Conservation (phyloP, 37 sponge, comb jelly and placozoan genomes). For the Hexactinellida sp. region DNA sequence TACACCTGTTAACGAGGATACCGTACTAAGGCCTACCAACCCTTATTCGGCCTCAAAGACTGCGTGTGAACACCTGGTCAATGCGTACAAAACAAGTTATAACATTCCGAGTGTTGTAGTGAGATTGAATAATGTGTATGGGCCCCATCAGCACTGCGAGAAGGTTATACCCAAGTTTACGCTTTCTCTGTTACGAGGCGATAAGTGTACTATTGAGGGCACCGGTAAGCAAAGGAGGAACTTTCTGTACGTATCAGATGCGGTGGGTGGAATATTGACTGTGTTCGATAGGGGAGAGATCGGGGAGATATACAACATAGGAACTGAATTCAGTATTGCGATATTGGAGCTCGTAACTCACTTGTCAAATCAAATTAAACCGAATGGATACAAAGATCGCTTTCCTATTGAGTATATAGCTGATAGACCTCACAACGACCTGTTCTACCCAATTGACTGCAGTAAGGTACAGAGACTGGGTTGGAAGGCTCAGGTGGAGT, state of each 20-base stretch:
- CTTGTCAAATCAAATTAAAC: neutral
- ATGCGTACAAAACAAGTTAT: neutral
- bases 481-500: neutral
- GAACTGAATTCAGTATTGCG: neutral
- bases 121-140: constrained; percentile 21
- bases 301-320: constrained; percentile 26
- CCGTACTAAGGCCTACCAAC: constrained; percentile 22
- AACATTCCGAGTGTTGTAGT: neutral
- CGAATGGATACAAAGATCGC: neutral
- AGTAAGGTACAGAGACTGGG: neutral
- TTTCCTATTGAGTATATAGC: neutral
- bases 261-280: neutral
- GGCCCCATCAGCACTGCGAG: constrained; percentile 16
- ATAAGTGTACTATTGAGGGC: constrained; percentile 20
- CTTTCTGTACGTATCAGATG: constrained; percentile 19
- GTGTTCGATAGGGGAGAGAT: constrained; percentile 18
- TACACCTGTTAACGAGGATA: neutral
- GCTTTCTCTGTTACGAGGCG: neutral
- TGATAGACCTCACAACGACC: neutral
- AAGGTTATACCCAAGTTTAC: constrained; percentile 20
- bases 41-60: constrained; percentile 25
- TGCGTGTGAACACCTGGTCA: constrained; percentile 17
- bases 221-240: constrained; percentile 18
- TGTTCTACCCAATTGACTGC: neutral
- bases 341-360: neutral